phyloP scores from a whole-genome alignment of 2,113 vertebrate species.

The Semnornis frantzii region DNA sequence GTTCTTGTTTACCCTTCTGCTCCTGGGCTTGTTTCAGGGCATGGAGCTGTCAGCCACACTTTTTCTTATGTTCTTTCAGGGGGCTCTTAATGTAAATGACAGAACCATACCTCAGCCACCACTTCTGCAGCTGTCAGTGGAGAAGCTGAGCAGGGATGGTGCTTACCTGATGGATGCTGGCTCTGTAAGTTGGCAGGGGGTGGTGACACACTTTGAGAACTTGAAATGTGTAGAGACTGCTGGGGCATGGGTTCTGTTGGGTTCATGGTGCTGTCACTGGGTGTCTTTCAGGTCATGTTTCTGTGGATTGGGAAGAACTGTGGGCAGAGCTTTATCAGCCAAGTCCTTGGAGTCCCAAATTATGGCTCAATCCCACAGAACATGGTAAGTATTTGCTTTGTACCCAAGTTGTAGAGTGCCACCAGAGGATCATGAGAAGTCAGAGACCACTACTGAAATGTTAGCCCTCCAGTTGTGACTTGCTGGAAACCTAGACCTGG shows the following conservation, averaged over 20 bases:
- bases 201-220: neutral
- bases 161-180: constrained; percentile 95
- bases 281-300: constrained; percentile 83
- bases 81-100: constrained; percentile 89
- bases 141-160: constrained; percentile 91
- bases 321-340: constrained; percentile 84
- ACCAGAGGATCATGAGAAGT: neutral
- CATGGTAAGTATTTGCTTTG: constrained; percentile 78
- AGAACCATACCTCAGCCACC: constrained; percentile 91
- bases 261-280: neutral
- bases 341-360: constrained; percentile 89
- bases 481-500: neutral
- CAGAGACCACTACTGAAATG: neutral
- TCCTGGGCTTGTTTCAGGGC: neutral
- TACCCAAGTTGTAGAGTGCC: neutral
- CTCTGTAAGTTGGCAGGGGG: constrained; percentile 75
- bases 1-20: neutral
- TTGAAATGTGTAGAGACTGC: neutral
- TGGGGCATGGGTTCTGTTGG: neutral
- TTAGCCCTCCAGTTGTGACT: neutral
- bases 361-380: constrained; percentile 87
- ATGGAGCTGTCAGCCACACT: neutral
- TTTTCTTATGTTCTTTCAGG: constrained; percentile 72
- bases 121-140: constrained; percentile 91
- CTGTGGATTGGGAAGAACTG: constrained; percentile 93